Base-by-base conservation (phyloP, 2,888 invertebrate species). In the Anaspis maculata region DNA sequence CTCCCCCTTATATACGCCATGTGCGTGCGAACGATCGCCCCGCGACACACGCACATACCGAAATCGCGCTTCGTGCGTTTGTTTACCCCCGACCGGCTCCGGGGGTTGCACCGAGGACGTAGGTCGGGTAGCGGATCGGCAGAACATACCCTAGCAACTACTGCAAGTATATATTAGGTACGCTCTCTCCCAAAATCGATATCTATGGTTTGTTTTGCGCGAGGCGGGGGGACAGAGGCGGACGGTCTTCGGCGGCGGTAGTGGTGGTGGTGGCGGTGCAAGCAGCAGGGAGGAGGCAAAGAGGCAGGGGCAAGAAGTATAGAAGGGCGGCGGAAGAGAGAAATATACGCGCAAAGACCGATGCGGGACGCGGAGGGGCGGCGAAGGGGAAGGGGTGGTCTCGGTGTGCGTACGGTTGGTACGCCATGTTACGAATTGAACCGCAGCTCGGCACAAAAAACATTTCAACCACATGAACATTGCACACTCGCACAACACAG, bases 111-210 rank as follows among this genome's bases (percentile, higher is more conserved):
- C 30, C 41, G 47, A 41, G 39, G 49, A 52, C 56, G 56, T 51
- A 49, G 30, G 54, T 46, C 50, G 34, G 27, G 34, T 46, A 49
- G 46, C 31, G 44, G 30, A 27, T 37, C 42, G 39, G 45, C 48
- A 45, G 51, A 47, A 51, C 52, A 57, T 51, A 54, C 50, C 57
- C 57, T 57, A 57, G 57, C 57, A 58, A 59, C 59, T 59, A 54
- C 50, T 57, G 58, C 56, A 56, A 58, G 59, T 60, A 54, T 62
- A 60, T 59, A 61, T 60, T 58, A 59, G 59, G 56, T 60, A 54
- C 54, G 53, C 52, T 59, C 61, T n/a, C n/a, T 60, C 56, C 62
- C 58, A 64, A 66, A 67, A 67, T 67, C 67, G 66, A 67, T 67
- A 66, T n/a, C n/a, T n/a, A n/a, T 61, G 62, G 64, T 63, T 62